Conservation (phyloP, 1,140 invertebrate species). For the Lepidurus couesii region DNA sequence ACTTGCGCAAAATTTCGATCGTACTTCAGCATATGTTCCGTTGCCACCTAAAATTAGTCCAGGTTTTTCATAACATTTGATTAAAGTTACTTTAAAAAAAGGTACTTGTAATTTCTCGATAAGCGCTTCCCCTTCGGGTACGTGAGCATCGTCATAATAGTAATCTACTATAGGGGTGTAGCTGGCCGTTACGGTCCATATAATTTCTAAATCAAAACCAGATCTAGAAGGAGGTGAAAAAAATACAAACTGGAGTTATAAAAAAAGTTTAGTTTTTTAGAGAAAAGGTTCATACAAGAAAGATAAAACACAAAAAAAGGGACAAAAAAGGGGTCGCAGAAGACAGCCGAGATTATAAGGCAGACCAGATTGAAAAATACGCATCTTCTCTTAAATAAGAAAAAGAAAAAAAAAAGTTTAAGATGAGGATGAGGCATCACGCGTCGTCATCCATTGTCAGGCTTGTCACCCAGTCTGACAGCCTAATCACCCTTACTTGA, state of each 20-base stretch:
- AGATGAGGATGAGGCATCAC: neutral
- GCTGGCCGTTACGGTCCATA: constrained; percentile 31
- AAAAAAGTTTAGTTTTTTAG: neutral
- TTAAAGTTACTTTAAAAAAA: neutral
- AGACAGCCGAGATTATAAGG: neutral
- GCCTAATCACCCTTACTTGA: neutral
- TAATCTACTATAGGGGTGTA: constrained; percentile 31
- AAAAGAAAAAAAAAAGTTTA: neutral
- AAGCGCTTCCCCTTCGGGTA: constrained; percentile 32
- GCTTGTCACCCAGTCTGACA: neutral
- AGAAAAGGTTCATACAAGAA: neutral
- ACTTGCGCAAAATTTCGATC: constrained; percentile 23
- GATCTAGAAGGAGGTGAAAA: constrained; percentile 9
- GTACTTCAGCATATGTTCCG: constrained; percentile 28
- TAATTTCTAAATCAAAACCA: constrained; percentile 22
- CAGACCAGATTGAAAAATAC: neutral
- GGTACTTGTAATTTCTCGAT: constrained; percentile 32
- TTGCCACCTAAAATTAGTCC: constrained; percentile 23
- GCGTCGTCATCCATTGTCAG: neutral
- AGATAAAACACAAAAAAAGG: neutral
- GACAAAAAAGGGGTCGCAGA: neutral
- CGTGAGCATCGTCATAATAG: constrained; percentile 32
- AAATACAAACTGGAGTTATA: neutral
- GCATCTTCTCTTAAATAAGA: neutral
- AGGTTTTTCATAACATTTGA: neutral